phyloP scores from a whole-genome alignment of 30 jellyfish, hydroid and myxozoan genomes.

The Aurelia coerulea region DNA sequence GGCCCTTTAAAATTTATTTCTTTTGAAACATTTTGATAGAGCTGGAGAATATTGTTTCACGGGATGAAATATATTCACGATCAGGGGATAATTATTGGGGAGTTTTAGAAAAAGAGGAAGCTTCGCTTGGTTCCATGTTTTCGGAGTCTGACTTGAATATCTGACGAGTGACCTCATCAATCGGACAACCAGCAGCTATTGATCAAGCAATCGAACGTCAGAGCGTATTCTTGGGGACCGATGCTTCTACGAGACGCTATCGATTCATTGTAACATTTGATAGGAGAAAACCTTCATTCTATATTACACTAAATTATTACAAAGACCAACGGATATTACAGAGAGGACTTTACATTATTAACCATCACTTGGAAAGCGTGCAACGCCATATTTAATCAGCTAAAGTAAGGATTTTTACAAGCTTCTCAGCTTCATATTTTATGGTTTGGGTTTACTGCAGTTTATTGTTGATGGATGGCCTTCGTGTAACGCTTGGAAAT shows the following conservation, averaged over 20 bases:
- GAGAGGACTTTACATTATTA: neutral
- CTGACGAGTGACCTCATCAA: constrained; percentile 95
- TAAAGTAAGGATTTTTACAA: neutral
- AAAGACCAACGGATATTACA: constrained; percentile 18
- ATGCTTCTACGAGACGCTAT: constrained; percentile 35
- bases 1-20: too few relatives aligned
- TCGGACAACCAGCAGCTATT: constrained; percentile 90
- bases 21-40: too few relatives aligned
- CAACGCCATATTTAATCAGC: neutral
- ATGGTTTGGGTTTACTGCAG: too few relatives aligned
- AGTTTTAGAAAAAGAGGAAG: neutral
- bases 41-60: too few relatives aligned
- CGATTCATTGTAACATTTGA: constrained; percentile 36
- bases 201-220: constrained; percentile 87
- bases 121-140: constrained; percentile 11
- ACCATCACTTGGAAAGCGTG: neutral
- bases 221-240: constrained; percentile 54
- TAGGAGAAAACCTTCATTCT: neutral
- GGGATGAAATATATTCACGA: too few relatives aligned
- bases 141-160: constrained; percentile 68
- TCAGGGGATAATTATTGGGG: too few relatives aligned
- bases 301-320: constrained; percentile 19
- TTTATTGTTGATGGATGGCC: too few relatives aligned
- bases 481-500: too few relatives aligned
- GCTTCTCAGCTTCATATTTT: too few relatives aligned